Base-by-base conservation (phyloP, 1,140 invertebrate genomes). In the Drosophila lacteicornis region DNA sequence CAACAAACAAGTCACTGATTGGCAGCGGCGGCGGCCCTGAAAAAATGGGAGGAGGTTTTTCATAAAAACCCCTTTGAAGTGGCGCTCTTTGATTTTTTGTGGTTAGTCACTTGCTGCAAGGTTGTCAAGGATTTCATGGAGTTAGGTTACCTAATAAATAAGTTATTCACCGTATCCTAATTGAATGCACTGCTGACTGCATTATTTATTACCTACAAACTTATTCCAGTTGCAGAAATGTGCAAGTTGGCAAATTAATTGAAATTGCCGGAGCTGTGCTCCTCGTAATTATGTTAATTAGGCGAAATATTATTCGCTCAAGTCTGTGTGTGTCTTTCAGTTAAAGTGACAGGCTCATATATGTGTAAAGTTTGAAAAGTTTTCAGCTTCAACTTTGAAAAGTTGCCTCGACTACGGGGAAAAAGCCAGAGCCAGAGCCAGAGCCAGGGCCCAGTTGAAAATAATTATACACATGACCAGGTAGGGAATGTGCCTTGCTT, bases 231-330 rank as follows among this genome's bases (percentile, higher is more conserved):
- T 42, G 33, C 30, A 45, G 40, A 76, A 76, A 46, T 76, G 4
- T 56, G 74, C 73, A 76, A 76, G 73, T 65, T 76, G 53, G 66
- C 80, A 69, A 74, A 78, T 83, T 66, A 55, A 87, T 87, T 77
- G 76, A 80, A 88, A 83, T 83, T 79, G 65, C 56, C 40, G 63
- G 46, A 74, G 51, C 66, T 80, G 5, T 6, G 82, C 81, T 68
- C 61, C 81, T 68, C 58, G 86, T 88, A 88, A 87, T 88, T 87
- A 87, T 83, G 80, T 68, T 87, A 82, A 88, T 86, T 83, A 70
- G 57, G 76, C 84, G 80, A 80, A 78, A 75, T 85, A 69, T 59
- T 66, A 58, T 57, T 33, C 65, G 36, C 57, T 11, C 43, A n/a
- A 50, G 50, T 53, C 49, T 36, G 62, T 56, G 43, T 45, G 15